phyloP scores from a whole-genome alignment of 2,113 vertebrate genomes.

The Alethe castanea region DNA sequence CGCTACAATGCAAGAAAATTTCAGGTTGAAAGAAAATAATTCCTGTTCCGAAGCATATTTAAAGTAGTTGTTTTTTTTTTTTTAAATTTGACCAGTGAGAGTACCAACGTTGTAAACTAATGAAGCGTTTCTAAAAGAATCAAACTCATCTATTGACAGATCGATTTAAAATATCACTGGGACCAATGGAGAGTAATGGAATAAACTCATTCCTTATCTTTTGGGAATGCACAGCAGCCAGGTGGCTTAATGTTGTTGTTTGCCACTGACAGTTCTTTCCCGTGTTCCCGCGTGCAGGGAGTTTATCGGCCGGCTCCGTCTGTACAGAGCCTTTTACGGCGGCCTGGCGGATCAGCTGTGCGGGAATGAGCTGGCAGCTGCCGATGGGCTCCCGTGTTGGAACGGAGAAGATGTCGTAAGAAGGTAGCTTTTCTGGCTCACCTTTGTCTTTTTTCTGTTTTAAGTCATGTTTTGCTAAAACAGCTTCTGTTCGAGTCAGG shows the following conservation, averaged over 20 bases:
- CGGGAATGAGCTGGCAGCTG: slow-evolving; percentile 75
- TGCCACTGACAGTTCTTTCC: neutral
- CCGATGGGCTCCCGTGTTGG: slow-evolving; percentile 79
- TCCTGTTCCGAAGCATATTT: neutral
- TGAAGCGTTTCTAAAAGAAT: neutral
- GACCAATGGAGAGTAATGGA: neutral
- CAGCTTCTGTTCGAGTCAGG: accelerated
- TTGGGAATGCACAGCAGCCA: neutral
- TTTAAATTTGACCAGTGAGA: neutral
- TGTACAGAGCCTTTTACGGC: slow-evolving; percentile 78
- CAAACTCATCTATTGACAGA: neutral
- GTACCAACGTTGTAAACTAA: neutral
- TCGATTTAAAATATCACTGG: neutral
- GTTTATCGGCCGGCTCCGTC: slow-evolving; percentile 77
- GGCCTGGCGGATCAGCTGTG: slow-evolving; percentile 84
- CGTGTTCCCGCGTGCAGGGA: slow-evolving; percentile 65
- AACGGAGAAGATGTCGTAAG: slow-evolving; percentile 77
- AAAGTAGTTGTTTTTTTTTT: neutral
- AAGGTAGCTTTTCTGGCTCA: slow-evolving; percentile 71
- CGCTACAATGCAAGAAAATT: neutral
- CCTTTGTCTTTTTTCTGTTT: neutral
- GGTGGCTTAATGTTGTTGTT: neutral
- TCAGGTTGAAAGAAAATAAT: neutral
- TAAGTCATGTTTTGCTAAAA: neutral
- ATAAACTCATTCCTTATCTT: neutral